A percentile compares a stretch with the other conserved stretches of the same genome.
Evolutionary conservation across 2,888 invertebrate genomes (phyloP).

Genomic region (Ptilodon capucinus): DNA sequence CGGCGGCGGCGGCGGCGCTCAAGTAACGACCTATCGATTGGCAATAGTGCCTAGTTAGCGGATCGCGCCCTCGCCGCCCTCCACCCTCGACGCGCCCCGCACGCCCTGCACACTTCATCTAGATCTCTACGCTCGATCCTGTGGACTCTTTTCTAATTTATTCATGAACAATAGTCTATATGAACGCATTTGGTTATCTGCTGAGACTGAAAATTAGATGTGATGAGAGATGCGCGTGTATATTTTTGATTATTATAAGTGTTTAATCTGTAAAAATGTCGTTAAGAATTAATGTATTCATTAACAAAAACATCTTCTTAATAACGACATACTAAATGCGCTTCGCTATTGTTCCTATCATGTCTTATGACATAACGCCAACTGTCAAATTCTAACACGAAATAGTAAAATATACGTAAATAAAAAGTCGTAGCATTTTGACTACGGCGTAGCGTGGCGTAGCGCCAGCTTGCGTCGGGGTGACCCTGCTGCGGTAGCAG

Average conservation of each 20-base stretch:
- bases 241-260: background rate
- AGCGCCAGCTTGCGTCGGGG: constrained; percentile 5
- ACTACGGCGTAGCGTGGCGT: constrained; percentile 1
- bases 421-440: background rate
- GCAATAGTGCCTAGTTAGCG: constrained; percentile 81
- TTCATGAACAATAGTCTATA: constrained; percentile 40
- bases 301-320: too few relatives aligned
- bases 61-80: constrained; percentile 48
- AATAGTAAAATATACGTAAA: background rate
- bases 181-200: constrained; percentile 5
- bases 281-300: too few relatives aligned
- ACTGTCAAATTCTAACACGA: background rate
- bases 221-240: background rate
- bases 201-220: background rate
- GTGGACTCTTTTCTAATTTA: constrained; percentile 44
- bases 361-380: too few relatives aligned
- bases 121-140: constrained; percentile 36
- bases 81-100: constrained; percentile 34
- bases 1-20: constrained; percentile 54
- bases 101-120: constrained; percentile 40
- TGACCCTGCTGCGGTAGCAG: constrained; percentile 42
- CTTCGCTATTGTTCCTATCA: too few relatives aligned
- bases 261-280: background rate
- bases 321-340: too few relatives aligned
- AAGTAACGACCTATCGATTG: constrained; percentile 81